Base-by-base conservation (phyloP, 2,113 vertebrate species). In the Aegypius monachus region DNA sequence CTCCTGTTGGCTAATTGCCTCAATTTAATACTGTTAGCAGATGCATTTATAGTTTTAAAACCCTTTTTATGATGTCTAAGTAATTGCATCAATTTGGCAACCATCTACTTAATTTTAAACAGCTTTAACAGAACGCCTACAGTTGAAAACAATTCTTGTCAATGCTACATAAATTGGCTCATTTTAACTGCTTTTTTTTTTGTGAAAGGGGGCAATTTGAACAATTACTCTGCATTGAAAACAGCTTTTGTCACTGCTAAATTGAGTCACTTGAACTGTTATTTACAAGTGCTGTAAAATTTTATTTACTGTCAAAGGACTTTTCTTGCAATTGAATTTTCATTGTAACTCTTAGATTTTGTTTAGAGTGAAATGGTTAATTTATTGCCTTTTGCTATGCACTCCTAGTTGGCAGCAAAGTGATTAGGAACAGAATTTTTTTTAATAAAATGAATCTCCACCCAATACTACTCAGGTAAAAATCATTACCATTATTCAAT, bases 101-200 rank as follows among this genome's bases (percentile, higher is more conserved):
- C 62, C 36, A 83, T 77, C 80, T 95, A 90, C 90, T 94, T 95
- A 96, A 97, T 96, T 96, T 97, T 97, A 96, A 96, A 96, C 88
- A 97, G 82, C 50, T 94, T 97, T 96, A 97, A 94, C 82, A 93
- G 55, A 81, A 91, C 90, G 88, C 90, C 45, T 95, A 45, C 32
- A 83, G 72, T 93, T 95, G 84, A 97, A 98, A 98, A 96, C 89
- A 97, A 89, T 97, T 79, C 88, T 95, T 97, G 68, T 95, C 78
- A 90, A 68, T 95, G 81, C 56, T 96, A 91, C 78, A 93, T 91
- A 93, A 97, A 97, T 93, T 97, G 95, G 26, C 62, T 96, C 90
- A 79, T 95, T 96, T 95, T 81, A 97, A 66, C 82, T 79, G 70
- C 0, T 56, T 66, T 78, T 87, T 86, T 73, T 81, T 87, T 74